Evolutionary conservation across 2,888 invertebrate species (phyloP).

Genomic region (Marasmarcha lunaedactyla): DNA sequence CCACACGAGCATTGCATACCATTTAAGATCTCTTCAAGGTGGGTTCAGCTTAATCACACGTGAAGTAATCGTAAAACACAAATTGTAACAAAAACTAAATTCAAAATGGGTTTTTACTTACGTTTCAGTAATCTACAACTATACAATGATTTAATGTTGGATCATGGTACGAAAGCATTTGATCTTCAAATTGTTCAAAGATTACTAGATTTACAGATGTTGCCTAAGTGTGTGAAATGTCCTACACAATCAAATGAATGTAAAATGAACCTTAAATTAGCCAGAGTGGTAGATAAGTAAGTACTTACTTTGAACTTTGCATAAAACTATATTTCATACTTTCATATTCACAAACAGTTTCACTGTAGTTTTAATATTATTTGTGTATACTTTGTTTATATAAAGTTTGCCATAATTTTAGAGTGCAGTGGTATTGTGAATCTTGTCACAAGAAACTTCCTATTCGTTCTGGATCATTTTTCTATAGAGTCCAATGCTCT

Average conservation of each 20-base stretch:
- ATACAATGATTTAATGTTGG: constrained; percentile 32
- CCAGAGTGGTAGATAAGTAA: constrained; percentile 52
- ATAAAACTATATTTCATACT: too few species aligned
- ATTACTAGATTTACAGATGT: constrained; percentile 38
- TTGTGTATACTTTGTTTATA: too few species aligned
- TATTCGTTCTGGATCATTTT: constrained; percentile 65
- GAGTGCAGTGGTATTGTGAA: constrained; percentile 53
- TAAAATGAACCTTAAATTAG: constrained; percentile 33
- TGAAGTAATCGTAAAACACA: neutral
- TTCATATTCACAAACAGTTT: too few species aligned
- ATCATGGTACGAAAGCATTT: constrained; percentile 27
- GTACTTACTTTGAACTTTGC: too few species aligned
- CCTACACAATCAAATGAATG: constrained; percentile 32
- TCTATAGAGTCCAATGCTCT: constrained; percentile 73
- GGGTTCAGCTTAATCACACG: constrained; percentile 19
- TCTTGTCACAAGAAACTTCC: constrained; percentile 41
- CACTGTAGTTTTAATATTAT: too few species aligned
- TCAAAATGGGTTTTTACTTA: too few species aligned
- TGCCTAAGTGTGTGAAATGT: constrained; percentile 34
- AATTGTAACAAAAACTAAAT: too few species aligned
- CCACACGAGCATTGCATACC: constrained; percentile 31
- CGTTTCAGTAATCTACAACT: too few species aligned
- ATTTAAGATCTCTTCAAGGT: constrained; percentile 38
- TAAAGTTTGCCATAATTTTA: too few species aligned
- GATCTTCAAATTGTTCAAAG: constrained; percentile 39